Conservation (phyloP, 2,888 invertebrate genomes). For the Halictus ligatus region DNA sequence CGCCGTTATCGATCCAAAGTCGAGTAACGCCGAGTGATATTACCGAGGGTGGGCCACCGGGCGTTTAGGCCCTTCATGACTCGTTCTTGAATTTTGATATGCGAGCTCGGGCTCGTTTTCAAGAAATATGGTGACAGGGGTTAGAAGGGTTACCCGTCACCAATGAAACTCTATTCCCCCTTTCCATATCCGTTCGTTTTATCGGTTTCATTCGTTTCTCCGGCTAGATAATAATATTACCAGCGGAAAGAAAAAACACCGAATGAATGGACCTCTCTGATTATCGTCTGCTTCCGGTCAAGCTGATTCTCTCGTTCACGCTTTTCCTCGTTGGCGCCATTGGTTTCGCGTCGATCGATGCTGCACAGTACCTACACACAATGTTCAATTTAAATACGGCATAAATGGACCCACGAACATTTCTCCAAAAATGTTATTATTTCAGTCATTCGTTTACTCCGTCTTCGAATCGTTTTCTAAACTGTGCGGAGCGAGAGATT, state of each 20-base stretch:
- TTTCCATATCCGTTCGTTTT: slow-evolving; percentile 28
- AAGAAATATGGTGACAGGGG: slow-evolving; percentile 68
- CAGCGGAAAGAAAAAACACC: not conserved
- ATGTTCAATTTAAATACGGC: not conserved
- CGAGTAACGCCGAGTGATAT: slow-evolving; percentile 56
- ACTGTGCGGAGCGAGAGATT: no score
- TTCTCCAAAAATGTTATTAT: no score
- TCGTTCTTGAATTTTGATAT: slow-evolving; percentile 54
- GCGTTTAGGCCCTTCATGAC: slow-evolving; percentile 56
- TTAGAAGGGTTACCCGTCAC: slow-evolving; percentile 45
- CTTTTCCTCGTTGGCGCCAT: not conserved
- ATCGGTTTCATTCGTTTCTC: slow-evolving; percentile 36
- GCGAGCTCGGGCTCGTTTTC: slow-evolving; percentile 49
- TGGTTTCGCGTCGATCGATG: not conserved
- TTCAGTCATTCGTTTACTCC: not conserved
- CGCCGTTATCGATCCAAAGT: slow-evolving; percentile 56
- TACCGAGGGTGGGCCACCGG: slow-evolving; percentile 47
- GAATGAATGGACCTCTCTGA: not conserved
- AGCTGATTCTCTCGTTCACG: not conserved
- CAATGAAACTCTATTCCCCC: slow-evolving; percentile 48
- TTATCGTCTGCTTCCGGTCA: slow-evolving; percentile 5
- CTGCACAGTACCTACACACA: not conserved
- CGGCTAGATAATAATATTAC: slow-evolving; percentile 33
- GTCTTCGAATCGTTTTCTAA: not conserved
- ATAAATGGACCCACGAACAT: no score